phyloP scores from a whole-genome alignment of 2,888 invertebrate species.

The Parelbella ahira region DNA sequence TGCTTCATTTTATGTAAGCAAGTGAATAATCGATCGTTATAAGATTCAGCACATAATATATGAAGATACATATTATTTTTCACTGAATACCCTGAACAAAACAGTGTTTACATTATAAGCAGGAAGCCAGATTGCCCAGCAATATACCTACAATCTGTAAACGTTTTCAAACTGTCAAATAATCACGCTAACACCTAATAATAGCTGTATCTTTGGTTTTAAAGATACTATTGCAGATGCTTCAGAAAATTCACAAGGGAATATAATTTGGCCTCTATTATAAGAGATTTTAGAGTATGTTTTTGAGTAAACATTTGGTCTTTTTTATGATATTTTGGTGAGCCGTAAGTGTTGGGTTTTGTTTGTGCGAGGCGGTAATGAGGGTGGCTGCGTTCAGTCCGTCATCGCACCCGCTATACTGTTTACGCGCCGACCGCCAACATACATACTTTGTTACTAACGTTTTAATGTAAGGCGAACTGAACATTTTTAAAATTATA shows the following conservation, averaged over 20 bases:
- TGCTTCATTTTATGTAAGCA: slow-evolving; percentile 32
- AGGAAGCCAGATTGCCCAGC: slow-evolving; percentile 77
- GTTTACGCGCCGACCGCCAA: slow-evolving; percentile 56
- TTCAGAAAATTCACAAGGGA: slow-evolving; percentile 43
- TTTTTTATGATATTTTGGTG: slow-evolving; percentile 63
- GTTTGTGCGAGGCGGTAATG: slow-evolving; percentile 66
- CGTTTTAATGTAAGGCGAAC: slow-evolving; percentile 46
- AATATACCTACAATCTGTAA: slow-evolving; percentile 71
- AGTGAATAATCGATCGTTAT: slow-evolving; percentile 42
- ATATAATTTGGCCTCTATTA: slow-evolving; percentile 30
- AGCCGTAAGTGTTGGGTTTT: slow-evolving; percentile 48
- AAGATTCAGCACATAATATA: slow-evolving; percentile 48
- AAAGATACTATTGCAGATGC: slow-evolving; percentile 67
- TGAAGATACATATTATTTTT: slow-evolving; percentile 55
- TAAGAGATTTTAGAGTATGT: slow-evolving; percentile 36
- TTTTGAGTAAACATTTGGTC: slow-evolving; percentile 33
- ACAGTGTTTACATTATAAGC: slow-evolving; percentile 70
- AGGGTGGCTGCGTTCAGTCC: slow-evolving; percentile 63
- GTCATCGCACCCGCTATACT: slow-evolving; percentile 58
- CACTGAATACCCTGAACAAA: slow-evolving; percentile 53
- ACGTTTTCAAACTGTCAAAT: slow-evolving; percentile 81
- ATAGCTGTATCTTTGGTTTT: slow-evolving; percentile 67
- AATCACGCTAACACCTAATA: slow-evolving; percentile 77
- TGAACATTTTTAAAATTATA: slow-evolving; percentile 32
- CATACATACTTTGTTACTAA: slow-evolving; percentile 52